phyloP scores from a whole-genome alignment of 1,140 invertebrate genomes.

The Trypoxylus dichotomus region DNA sequence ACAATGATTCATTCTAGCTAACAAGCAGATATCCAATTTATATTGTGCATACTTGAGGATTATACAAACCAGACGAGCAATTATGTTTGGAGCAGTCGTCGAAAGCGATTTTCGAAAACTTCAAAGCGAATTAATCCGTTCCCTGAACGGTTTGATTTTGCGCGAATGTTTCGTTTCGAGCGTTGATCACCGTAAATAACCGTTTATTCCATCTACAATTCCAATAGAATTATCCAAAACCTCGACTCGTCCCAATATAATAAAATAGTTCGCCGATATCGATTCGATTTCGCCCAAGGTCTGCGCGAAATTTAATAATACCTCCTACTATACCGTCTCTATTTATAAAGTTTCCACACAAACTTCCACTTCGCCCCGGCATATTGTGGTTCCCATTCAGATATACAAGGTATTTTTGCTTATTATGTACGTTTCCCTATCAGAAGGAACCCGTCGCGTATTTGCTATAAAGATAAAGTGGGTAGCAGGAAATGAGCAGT shows the following conservation, averaged over 20 bases:
- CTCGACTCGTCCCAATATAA: not conserved
- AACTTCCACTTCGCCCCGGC: not conserved
- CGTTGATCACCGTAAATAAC: too few relatives aligned
- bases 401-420: conserved; percentile 9
- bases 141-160: too few relatives aligned
- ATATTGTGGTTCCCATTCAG: not conserved
- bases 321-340: not conserved
- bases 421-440: conserved; percentile 11
- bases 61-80: too few relatives aligned
- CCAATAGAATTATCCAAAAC: not conserved
- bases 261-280: not conserved
- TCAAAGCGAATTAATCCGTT: too few relatives aligned
- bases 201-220: too few relatives aligned
- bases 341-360: not conserved
- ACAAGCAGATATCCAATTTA: too few relatives aligned
- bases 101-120: too few relatives aligned
- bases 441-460: conserved; percentile 7
- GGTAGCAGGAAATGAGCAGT: conserved; percentile 15
- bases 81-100: too few relatives aligned
- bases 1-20: too few relatives aligned
- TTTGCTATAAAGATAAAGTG: conserved; percentile 25
- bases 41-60: too few relatives aligned
- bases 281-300: not conserved
- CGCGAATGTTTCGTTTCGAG: too few relatives aligned
- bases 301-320: not conserved